phyloP scores from a whole-genome alignment of 2,113 vertebrate species.

The Cyprinodon tularosa region DNA sequence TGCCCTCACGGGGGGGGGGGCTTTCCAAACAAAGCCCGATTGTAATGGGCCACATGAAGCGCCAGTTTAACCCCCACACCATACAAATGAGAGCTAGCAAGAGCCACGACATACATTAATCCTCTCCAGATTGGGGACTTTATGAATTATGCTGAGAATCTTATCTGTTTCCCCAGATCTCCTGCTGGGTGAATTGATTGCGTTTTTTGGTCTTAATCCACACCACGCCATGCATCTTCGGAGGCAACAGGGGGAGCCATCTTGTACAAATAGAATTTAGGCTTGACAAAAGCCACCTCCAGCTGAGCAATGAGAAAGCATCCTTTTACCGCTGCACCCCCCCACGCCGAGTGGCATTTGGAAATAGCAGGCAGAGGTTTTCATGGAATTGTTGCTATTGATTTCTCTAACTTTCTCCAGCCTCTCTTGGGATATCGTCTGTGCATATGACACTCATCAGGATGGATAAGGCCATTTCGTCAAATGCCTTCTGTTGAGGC shows the following conservation, averaged over 20 bases:
- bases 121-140: slow-evolving; percentile 71
- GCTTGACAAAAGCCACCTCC: slow-evolving; percentile 74
- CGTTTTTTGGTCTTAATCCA: slow-evolving; percentile 76
- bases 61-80: slow-evolving; percentile 61
- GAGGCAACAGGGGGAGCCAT: slow-evolving; percentile 69
- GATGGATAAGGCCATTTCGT: slow-evolving; percentile 51
- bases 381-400: slow-evolving; percentile 35
- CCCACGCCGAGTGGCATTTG: slow-evolving; percentile 56
- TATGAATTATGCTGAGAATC: slow-evolving; percentile 78
- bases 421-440: slow-evolving; percentile 42
- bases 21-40: slow-evolving; percentile 56
- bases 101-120: slow-evolving; percentile 69
- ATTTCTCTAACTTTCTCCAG: slow-evolving; percentile 30
- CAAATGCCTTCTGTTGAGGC: slow-evolving; percentile 16
- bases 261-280: slow-evolving; percentile 78
- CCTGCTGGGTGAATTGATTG: slow-evolving; percentile 81
- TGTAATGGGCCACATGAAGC: slow-evolving; percentile 55
- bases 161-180: slow-evolving; percentile 70
- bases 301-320: slow-evolving; percentile 74
- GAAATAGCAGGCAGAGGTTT: slow-evolving; percentile 52
- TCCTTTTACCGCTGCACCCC: slow-evolving; percentile 62
- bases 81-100: slow-evolving; percentile 49
- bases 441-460: slow-evolving; percentile 54
- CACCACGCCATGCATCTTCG: slow-evolving; percentile 69
- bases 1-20: slow-evolving; percentile 26